Percentiles rank a stretch among this genome's conserved stretches.
phyloP scores from a whole-genome alignment of 2,888 invertebrate species.

The Idaea aversata region DNA sequence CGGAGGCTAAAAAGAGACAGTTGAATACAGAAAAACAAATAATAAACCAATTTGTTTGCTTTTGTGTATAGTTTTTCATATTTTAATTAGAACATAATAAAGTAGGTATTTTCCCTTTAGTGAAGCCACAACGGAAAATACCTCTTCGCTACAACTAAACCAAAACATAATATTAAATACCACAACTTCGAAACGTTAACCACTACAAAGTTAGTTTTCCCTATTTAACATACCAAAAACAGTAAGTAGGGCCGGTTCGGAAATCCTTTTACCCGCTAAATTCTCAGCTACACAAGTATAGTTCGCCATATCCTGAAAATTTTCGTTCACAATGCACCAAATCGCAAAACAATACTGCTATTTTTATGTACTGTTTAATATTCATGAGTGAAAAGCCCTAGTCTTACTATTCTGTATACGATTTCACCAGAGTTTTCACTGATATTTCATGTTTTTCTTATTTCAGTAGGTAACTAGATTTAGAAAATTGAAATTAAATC shows the following conservation, averaged over 20 bases:
- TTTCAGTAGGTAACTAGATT: neutral
- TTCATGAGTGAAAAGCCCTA: slow-evolving; percentile 20
- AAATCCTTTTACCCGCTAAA: slow-evolving; percentile 91
- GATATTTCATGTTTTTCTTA: neutral
- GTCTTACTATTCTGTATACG: slow-evolving; percentile 21
- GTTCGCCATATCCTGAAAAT: slow-evolving; percentile 91
- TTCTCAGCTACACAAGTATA: slow-evolving; percentile 98
- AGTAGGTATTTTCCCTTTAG: neutral
- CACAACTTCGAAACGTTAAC: slow-evolving; percentile 10
- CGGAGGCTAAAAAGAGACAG: no score
- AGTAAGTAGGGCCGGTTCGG: slow-evolving; percentile 91
- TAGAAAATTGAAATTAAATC: neutral
- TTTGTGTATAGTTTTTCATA: no score
- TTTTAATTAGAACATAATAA: neutral
- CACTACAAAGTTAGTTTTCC: slow-evolving; percentile 7
- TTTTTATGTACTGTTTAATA: slow-evolving; percentile 22
- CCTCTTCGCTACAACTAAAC: neutral
- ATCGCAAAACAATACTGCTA: slow-evolving; percentile 5
- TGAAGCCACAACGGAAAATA: neutral
- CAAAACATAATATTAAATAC: slow-evolving; percentile 12
- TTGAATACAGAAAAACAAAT: no score
- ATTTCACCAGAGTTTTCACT: slow-evolving; percentile 17
- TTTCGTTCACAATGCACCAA: neutral
- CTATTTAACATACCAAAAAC: slow-evolving; percentile 89
- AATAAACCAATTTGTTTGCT: no score